Percentiles rank a stretch among this genome's conserved stretches.
Evolutionary conservation across 2,113 vertebrate genomes (phyloP).

Genomic region (Colius striatus): DNA sequence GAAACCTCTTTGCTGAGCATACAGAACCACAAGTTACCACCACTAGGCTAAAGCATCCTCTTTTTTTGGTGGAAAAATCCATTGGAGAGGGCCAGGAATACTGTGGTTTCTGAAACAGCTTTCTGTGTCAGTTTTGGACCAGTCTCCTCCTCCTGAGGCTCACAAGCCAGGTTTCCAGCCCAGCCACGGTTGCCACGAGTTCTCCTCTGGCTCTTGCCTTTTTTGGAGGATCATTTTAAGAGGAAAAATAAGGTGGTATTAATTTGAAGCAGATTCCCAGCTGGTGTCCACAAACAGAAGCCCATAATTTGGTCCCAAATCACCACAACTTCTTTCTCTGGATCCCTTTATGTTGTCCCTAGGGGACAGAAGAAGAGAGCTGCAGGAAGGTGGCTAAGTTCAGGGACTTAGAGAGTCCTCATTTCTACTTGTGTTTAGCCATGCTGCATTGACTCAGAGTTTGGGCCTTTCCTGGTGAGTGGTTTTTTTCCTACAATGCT

Average conservation of each 20-base stretch:
- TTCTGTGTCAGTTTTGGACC: neutral
- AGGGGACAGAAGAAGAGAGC: neutral
- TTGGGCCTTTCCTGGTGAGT: neutral
- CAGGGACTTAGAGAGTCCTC: neutral
- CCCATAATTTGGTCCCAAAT: neutral
- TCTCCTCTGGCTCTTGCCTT: neutral
- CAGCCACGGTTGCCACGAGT: rapidly evolving
- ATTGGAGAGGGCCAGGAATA: slow-evolving; percentile 2
- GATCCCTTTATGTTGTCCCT: neutral
- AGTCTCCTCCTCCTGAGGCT: neutral
- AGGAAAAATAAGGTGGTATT: neutral
- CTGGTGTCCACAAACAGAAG: neutral
- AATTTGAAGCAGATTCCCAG: slow-evolving; percentile 23
- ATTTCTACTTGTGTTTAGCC: neutral
- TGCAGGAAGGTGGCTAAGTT: neutral
- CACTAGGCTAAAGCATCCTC: neutral
- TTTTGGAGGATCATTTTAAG: neutral
- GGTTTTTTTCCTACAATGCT: neutral
- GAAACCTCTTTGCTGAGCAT: neutral
- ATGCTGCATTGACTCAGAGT: neutral
- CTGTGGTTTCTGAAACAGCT: slow-evolving; percentile 9
- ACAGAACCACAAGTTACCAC: neutral
- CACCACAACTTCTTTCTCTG: neutral
- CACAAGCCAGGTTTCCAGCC: neutral
- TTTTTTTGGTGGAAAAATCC: slow-evolving; percentile 18